A percentile compares a stretch with the other conserved stretches of the same genome.
These are phyloP conservation scores for Lanistes nyassanus DNA, from an alignment of 1,140 invertebrate species.

Conservation along the genomic window DNA sequence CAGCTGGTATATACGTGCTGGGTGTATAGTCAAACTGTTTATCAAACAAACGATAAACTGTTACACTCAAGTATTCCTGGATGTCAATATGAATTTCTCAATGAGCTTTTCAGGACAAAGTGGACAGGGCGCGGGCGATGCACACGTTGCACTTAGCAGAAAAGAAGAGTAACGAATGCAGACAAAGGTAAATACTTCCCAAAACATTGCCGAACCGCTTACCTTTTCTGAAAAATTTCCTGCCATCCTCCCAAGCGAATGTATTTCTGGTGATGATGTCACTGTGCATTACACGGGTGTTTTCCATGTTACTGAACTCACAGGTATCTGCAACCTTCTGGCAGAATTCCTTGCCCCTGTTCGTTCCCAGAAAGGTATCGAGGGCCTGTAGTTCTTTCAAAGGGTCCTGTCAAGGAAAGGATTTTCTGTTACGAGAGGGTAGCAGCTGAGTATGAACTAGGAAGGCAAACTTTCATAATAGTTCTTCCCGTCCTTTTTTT, in stretches of 20 bases:
- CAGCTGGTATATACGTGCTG: neutral
- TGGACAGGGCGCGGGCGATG: too few species aligned
- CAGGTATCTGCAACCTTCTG: slow-evolving; percentile 30
- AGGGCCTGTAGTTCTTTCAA: slow-evolving; percentile 28
- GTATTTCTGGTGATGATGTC: neutral
- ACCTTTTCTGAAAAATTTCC: slow-evolving; percentile 18
- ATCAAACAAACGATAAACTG: too few species aligned
- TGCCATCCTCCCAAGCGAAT: neutral
- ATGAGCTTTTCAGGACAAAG: too few species aligned
- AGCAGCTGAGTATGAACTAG: too few species aligned
- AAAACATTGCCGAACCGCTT: neutral
- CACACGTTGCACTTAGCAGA: too few species aligned
- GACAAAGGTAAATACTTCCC: neutral
- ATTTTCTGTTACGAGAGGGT: too few species aligned
- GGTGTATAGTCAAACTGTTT: neutral
- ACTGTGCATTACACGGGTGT: neutral
- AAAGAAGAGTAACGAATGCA: neutral
- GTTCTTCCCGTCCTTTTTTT: too few species aligned
- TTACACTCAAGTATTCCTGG: too few species aligned
- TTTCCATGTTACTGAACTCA: slow-evolving; percentile 26
- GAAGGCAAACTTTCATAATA: too few species aligned
- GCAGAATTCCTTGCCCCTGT: slow-evolving; percentile 27
- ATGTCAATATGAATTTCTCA: too few species aligned
- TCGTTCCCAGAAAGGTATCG: slow-evolving; percentile 28
- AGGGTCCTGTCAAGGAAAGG: slow-evolving; percentile 20